These are phyloP conservation scores for Myrmecobius fasciatus DNA, from an alignment of 2,113 vertebrate genomes.

Conservation along the genomic window DNA sequence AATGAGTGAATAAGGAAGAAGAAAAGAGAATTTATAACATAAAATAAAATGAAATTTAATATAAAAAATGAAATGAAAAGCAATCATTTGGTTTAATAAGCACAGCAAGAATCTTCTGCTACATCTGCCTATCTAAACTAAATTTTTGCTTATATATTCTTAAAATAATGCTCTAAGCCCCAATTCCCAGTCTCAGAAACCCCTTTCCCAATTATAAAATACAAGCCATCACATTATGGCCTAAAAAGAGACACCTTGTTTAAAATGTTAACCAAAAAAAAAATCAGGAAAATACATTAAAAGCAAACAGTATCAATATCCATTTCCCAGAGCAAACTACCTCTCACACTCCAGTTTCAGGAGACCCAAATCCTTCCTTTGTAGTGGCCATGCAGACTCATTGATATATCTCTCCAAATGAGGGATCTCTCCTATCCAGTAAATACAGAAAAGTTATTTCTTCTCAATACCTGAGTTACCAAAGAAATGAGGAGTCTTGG, in stretches of 20 bases:
- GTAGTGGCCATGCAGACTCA: not conserved
- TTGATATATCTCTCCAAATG: not conserved
- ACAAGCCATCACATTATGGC: not conserved
- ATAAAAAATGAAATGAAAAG: not conserved
- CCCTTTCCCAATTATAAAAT: not conserved
- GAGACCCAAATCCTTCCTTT: not conserved
- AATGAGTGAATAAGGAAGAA: not conserved
- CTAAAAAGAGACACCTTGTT: not conserved
- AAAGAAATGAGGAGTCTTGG: not conserved
- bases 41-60: not conserved
- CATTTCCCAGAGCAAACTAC: not conserved
- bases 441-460: not conserved
- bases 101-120: not conserved
- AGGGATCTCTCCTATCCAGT: not conserved
- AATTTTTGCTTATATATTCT: not conserved
- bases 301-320: not conserved
- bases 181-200: not conserved
- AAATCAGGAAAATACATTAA: not conserved
- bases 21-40: not conserved
- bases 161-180: not conserved
- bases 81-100: not conserved
- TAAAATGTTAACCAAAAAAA: not conserved
- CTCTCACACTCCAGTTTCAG: not conserved
- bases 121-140: not conserved
- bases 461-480: not conserved